Evolutionary conservation across 2,797 vertebrate species (phyloP), one percentile per base, ranked within the genome.

Genomic region (Corythornis leucogaster): DNA sequence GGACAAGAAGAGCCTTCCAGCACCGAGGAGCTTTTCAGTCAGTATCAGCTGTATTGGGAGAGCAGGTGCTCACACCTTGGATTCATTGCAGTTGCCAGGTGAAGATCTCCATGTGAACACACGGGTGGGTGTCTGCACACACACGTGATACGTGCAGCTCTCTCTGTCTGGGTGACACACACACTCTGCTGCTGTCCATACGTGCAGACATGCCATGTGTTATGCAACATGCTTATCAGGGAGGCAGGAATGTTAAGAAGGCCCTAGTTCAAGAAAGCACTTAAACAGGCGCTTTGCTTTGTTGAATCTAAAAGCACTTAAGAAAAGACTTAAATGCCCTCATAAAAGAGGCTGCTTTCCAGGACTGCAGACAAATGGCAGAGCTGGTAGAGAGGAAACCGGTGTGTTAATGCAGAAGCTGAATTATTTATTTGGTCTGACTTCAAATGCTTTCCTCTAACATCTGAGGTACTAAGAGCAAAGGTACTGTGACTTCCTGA

Each of bases 401-500:
- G 19, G 48, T 53, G 74, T 66, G 92, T 80, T 89, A 53, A 78
- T 58, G 78, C 24, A 70, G 74, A 43, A 61, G 16, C 70, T 80
- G 79, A 82, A 78, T 89, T 83, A 83, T 94, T 85, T 92, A 74
- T 92, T 85, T 73, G 58, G 33, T 21, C 62, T 70, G 85, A 69
- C 84, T 90, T 90, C 84, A 83, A 74, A 90, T 70, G 81, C 66
- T 80, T 83, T 80, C 80, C 87, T 85, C 51, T 51, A 28, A 45
- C 50, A 51, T 50, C 69, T 70, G 70, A 80, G 66, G 22, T 62
- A 8, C 76, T 22, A 43, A 19, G 10, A 90, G 69, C 69, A 80
- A 43, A 66, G 78, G 51, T 33, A 13, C 55, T 50, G 61, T 0
- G 69, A 11, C 59, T 86, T 94, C 84, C 87, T 62, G 92, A 92